Conservation (phyloP, 2,113 vertebrate species). For the Caranx melampygus region DNA sequence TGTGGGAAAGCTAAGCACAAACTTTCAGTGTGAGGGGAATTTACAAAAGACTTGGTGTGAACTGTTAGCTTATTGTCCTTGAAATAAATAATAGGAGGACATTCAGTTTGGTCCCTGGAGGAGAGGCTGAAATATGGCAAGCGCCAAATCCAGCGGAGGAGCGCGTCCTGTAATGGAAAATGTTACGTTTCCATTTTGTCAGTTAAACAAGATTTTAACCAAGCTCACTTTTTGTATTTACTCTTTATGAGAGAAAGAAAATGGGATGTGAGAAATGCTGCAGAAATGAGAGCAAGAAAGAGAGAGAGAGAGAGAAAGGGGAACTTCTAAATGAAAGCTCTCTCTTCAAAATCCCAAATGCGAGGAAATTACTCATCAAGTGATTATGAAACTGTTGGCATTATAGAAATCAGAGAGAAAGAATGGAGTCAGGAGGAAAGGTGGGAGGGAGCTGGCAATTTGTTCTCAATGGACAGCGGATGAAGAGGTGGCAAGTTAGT, state of each 20-base stretch:
- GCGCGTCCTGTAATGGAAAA: slow-evolving; percentile 18
- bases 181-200: slow-evolving; percentile 46
- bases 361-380: slow-evolving; percentile 80
- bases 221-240: slow-evolving; percentile 15
- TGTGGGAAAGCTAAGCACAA: slow-evolving; percentile 89
- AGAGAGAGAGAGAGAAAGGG: neutral
- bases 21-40: slow-evolving; percentile 59
- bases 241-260: slow-evolving; percentile 70
- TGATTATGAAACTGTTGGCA: slow-evolving; percentile 83
- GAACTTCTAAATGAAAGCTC: slow-evolving; percentile 70
- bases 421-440: slow-evolving; percentile 72
- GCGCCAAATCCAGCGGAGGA: neutral
- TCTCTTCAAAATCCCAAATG: slow-evolving; percentile 79
- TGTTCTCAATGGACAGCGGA: slow-evolving; percentile 77
- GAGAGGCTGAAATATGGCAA: slow-evolving; percentile 30
- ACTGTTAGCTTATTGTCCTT: slow-evolving; percentile 66
- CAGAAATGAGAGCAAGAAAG: slow-evolving; percentile 60
- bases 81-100: slow-evolving; percentile 53
- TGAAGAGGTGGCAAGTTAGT: slow-evolving; percentile 82
- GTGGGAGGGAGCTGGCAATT: slow-evolving; percentile 77
- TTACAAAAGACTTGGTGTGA: slow-evolving; percentile 86
- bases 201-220: slow-evolving; percentile 73
- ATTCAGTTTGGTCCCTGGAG: slow-evolving; percentile 78
- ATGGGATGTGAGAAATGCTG: slow-evolving; percentile 70
- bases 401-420: slow-evolving; percentile 85